phyloP scores from a whole-genome alignment of 2,113 vertebrate genomes.

The Archilochus colubris region DNA sequence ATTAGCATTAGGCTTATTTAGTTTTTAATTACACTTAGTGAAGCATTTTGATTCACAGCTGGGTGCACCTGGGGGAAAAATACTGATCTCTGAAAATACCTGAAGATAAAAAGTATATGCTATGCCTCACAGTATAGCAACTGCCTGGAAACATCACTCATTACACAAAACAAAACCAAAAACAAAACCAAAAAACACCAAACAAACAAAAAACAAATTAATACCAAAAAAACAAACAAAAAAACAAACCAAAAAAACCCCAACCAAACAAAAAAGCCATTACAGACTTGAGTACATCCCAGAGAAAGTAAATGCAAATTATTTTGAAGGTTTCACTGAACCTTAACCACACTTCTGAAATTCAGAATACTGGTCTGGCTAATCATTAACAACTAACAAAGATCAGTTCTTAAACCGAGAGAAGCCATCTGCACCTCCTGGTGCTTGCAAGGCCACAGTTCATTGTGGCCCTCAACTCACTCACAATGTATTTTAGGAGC shows the following conservation, averaged over 20 bases:
- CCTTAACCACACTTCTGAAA: neutral
- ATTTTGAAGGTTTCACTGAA: neutral
- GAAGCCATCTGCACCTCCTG: neutral
- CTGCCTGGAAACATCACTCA: neutral
- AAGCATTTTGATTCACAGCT: neutral
- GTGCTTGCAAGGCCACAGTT: neutral
- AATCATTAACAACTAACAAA: neutral
- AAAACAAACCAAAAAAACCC: too few species aligned
- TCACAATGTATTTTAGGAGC: neutral
- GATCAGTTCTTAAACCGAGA: neutral
- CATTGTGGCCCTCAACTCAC: neutral
- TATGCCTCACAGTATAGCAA: neutral
- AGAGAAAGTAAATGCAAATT: neutral
- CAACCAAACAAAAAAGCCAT: neutral
- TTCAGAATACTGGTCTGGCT: neutral
- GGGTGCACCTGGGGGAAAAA: neutral
- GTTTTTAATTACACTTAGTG: neutral
- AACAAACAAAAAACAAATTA: neutral
- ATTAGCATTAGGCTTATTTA: neutral
- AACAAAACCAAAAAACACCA: neutral
- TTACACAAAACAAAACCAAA: neutral
- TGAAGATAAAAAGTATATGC: neutral
- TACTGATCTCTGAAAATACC: neutral
- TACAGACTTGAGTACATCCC: neutral
- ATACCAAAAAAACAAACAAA: neutral